phyloP scores from a whole-genome alignment of 2,797 vertebrate genomes.

The Spondyliosoma cantharus region DNA sequence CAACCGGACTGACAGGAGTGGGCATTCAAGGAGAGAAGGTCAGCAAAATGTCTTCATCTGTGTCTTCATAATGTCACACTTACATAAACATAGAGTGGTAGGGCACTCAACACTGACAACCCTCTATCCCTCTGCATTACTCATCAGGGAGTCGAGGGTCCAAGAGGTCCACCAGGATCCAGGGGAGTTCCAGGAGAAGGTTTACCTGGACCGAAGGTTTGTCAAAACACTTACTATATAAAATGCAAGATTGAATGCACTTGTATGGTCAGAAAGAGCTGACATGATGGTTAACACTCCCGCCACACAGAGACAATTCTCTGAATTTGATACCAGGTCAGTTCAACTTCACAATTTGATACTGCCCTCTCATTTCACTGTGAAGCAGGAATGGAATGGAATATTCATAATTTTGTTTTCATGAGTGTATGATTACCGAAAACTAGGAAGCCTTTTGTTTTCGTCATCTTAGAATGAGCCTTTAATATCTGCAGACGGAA shows the following conservation, averaged over 20 bases:
- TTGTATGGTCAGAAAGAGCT: not conserved
- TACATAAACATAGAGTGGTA: not conserved
- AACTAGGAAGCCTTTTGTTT: no score
- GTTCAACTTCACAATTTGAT: not conserved
- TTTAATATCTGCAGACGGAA: no score
- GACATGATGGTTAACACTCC: not conserved
- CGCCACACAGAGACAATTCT: not conserved
- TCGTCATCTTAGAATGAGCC: no score
- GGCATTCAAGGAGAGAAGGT: constrained; percentile 93
- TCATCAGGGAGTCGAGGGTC: constrained; percentile 88
- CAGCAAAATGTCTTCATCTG: constrained; percentile 13
- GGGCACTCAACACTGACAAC: not conserved
- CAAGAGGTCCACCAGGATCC: constrained; percentile 86
- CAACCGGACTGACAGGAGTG: constrained; percentile 83
- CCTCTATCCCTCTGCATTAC: not conserved
- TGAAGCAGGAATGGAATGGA: not conserved
- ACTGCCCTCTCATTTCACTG: not conserved
- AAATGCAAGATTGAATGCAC: not conserved
- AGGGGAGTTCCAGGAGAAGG: constrained; percentile 90
- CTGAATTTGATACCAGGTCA: not conserved
- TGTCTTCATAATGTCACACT: not conserved
- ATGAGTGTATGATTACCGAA: no score
- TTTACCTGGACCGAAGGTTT: constrained; percentile 89
- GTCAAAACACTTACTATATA: constrained; percentile 36
- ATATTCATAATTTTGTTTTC: no score